A percentile compares a stretch with the other conserved stretches of the same genome.
These are phyloP conservation scores for Chrysomela aeneicollis DNA, from an alignment of 2,888 invertebrate genomes.

Conservation along the genomic window DNA sequence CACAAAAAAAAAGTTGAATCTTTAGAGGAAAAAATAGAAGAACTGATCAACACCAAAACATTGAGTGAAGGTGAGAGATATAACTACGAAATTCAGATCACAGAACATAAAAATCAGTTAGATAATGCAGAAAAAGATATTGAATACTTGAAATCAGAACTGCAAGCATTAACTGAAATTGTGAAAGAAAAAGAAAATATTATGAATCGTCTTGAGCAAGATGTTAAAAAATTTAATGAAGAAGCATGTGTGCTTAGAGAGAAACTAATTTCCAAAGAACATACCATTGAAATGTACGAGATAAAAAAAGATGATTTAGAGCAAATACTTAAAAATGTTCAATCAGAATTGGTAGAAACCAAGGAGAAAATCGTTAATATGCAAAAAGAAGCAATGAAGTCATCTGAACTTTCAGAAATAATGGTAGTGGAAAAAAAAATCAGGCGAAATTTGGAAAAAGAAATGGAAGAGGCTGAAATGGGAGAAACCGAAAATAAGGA, in stretches of 20 bases:
- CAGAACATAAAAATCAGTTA: slow-evolving; percentile 33
- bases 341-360: slow-evolving; percentile 36
- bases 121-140: slow-evolving; percentile 22
- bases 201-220: slow-evolving; percentile 20
- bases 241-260: slow-evolving; percentile 25
- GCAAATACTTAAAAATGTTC: slow-evolving; percentile 33
- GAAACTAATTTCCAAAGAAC: slow-evolving; percentile 27
- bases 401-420: slow-evolving; percentile 13
- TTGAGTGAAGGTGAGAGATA: slow-evolving; percentile 47
- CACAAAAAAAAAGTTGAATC: slow-evolving; percentile 38
- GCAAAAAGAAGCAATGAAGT: slow-evolving; percentile 27
- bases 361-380: slow-evolving; percentile 37
- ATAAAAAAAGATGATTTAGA: slow-evolving; percentile 35
- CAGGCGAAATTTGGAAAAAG: slow-evolving; percentile 36
- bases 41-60: slow-evolving; percentile 43
- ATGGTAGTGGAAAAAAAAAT: slow-evolving; percentile 34
- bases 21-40: slow-evolving; percentile 43
- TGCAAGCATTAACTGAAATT: slow-evolving; percentile 17
- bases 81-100: slow-evolving; percentile 41
- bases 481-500: slow-evolving; percentile 14
- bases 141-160: slow-evolving; percentile 24
- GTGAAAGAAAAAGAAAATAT: slow-evolving; percentile 23
- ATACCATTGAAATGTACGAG: slow-evolving; percentile 30
- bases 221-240: slow-evolving; percentile 4
- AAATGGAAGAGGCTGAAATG: slow-evolving; percentile 37